Conservation (phyloP, 2,797 vertebrate species). For the Leontocebus nigricollis region DNA sequence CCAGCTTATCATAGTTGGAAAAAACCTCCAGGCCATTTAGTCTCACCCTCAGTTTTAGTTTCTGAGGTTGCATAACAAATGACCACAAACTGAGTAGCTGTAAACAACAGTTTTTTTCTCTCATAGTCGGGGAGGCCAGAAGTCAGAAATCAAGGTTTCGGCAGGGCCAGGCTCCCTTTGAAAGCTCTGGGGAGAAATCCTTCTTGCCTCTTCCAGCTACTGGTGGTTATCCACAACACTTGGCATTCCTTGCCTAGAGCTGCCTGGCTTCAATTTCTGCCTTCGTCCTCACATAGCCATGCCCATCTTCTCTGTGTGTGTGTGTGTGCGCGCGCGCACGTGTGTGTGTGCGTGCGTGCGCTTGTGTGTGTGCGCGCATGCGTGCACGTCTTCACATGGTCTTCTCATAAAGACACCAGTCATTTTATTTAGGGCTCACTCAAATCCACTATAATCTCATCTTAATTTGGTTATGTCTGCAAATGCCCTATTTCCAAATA, state of each 20-base stretch:
- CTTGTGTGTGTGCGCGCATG: too few relatives aligned
- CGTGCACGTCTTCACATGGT: not conserved
- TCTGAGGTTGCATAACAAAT: not conserved
- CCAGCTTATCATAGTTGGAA: not conserved
- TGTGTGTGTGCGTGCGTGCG: too few relatives aligned
- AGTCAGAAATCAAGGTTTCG: not conserved
- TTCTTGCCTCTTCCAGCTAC: not conserved
- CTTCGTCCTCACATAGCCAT: not conserved
- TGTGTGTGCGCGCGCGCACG: too few relatives aligned
- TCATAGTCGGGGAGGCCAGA: not conserved
- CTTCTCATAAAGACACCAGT: not conserved
- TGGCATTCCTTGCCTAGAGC: not conserved
- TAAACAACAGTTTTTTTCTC: not conserved
- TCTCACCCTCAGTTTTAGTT: not conserved
- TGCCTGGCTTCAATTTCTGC: not conserved
- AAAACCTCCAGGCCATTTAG: not conserved
- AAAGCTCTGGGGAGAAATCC: not conserved
- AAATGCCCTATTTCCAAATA: not conserved
- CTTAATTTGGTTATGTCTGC: not conserved
- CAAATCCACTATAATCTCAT: not conserved
- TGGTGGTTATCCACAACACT: not conserved
- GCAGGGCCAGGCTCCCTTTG: not conserved
- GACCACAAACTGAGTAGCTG: not conserved
- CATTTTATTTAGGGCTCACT: not conserved
- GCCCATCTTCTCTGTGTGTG: not conserved